Evolutionary conservation across 23 tunicate genomes (phyloP).

Genomic region (Clavelina lepadiformis): DNA sequence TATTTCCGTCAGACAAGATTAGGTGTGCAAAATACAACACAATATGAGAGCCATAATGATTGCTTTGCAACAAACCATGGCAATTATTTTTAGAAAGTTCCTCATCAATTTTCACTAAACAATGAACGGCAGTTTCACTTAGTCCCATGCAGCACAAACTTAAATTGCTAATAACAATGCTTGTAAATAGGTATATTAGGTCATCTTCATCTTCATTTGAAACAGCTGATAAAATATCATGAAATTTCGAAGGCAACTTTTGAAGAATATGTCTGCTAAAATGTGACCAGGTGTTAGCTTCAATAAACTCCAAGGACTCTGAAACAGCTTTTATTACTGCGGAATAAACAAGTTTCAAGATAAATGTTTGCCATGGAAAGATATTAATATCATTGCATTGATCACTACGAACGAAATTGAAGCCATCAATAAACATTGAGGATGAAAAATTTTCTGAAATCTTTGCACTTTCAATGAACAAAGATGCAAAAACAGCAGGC

Average conservation of each 20-base stretch:
- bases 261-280: not conserved
- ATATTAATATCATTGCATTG: no score
- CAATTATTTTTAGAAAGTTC: no score
- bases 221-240: not conserved
- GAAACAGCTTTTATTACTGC: no score
- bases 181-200: constrained; percentile 3
- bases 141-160: not conserved
- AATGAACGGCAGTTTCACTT: not conserved
- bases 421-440: constrained; percentile 11
- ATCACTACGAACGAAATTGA: no score
- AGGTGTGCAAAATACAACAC: constrained; percentile 2
- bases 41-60: constrained; percentile 19
- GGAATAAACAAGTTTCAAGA: no score
- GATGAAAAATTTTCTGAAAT: not conserved
- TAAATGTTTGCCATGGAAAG: no score
- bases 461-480: not conserved
- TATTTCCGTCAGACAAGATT: not conserved
- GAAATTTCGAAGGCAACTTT: constrained; percentile 14
- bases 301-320: no score
- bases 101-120: constrained; percentile 5
- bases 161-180: constrained; percentile 5
- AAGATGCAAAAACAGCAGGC: not conserved
- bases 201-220: constrained; percentile 11
- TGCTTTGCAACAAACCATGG: no score
- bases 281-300: no score